A percentile compares a stretch with the other conserved stretches of the same genome.
phyloP scores from a whole-genome alignment of 2,797 vertebrate genomes.

The Bucorvus abyssinicus region DNA sequence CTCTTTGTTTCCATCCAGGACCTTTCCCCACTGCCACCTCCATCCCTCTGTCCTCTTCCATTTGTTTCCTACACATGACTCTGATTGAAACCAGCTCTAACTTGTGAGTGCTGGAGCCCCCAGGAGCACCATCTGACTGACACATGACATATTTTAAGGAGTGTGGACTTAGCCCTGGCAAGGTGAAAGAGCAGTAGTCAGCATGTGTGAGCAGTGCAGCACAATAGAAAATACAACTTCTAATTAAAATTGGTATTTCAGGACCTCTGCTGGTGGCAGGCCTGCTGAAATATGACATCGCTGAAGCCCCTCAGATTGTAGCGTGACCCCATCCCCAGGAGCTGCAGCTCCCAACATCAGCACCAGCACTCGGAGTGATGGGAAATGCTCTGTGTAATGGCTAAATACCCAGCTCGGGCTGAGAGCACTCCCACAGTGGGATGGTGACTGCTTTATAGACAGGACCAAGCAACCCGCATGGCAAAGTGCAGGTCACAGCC shows the following conservation, averaged over 20 bases:
- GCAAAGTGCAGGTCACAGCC: neutral
- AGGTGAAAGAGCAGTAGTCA: conserved; percentile 50
- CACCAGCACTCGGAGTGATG: neutral
- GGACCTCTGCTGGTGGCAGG: conserved; percentile 49
- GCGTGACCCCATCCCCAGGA: neutral
- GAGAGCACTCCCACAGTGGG: neutral
- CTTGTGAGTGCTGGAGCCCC: neutral
- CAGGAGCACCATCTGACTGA: neutral
- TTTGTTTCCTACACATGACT: neutral
- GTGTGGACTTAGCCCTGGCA: neutral
- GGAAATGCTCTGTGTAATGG: neutral
- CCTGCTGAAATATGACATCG: neutral
- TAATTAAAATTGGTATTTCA: conserved; percentile 66
- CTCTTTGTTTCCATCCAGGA: neutral
- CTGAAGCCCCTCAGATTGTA: neutral
- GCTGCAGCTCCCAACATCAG: neutral
- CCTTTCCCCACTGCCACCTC: neutral
- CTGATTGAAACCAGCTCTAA: neutral
- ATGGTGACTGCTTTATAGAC: neutral
- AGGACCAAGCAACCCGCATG: neutral
- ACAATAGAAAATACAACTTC: conserved; percentile 36
- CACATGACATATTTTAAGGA: neutral
- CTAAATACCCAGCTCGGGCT: neutral
- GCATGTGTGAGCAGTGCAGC: neutral
- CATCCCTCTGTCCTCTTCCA: neutral